These are phyloP conservation scores for Pristionchus mayeri DNA, from an alignment of 2,888 invertebrate genomes.

Conservation along the genomic window DNA sequence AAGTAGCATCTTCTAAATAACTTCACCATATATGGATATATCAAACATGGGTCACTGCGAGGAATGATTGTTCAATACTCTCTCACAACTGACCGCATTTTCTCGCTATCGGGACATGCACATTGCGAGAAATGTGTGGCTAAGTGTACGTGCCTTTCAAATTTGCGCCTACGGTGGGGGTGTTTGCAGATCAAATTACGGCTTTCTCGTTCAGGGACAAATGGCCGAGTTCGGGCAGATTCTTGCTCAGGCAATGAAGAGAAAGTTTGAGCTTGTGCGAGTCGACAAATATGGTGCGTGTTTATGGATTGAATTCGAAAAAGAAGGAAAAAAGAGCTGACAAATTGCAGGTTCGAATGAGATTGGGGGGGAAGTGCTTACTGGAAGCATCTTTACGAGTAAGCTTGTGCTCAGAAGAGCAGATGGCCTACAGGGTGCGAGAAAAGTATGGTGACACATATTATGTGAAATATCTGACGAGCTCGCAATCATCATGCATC, in stretches of 20 bases:
- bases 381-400: not conserved
- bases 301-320: not conserved
- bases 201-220: slow-evolving; percentile 28
- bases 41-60: too few species aligned
- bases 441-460: too few species aligned
- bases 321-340: not conserved
- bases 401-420: not conserved
- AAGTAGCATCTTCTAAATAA: not conserved
- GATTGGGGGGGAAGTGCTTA: not conserved
- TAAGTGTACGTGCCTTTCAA: too few species aligned
- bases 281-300: not conserved
- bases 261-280: not conserved
- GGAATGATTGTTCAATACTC: too few species aligned
- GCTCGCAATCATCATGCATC: too few species aligned
- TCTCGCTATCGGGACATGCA: too few species aligned
- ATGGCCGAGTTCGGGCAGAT: slow-evolving; percentile 13
- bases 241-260: not conserved
- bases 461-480: too few species aligned
- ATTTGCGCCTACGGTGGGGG: too few species aligned
- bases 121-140: not conserved
- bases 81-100: too few species aligned
- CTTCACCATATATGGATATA: too few species aligned
- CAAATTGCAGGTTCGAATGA: slow-evolving; percentile 2
- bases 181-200: too few species aligned
- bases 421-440: too few species aligned